Conservation (phyloP, 2,888 invertebrate genomes). For the Caenorhabditis sinica region DNA sequence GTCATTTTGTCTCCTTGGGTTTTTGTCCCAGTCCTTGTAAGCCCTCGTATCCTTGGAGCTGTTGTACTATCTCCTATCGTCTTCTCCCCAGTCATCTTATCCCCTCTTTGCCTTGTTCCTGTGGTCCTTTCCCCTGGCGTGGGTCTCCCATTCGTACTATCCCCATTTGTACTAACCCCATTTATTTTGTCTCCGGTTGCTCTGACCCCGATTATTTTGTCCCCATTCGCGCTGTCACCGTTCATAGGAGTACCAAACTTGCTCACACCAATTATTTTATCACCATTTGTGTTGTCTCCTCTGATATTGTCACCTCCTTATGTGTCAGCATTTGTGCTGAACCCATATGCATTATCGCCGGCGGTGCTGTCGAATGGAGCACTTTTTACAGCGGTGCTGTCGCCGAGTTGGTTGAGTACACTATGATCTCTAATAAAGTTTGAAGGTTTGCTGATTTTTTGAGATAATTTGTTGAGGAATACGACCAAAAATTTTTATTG, state of each 20-base stretch:
- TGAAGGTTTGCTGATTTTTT: neutral
- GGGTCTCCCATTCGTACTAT: slow-evolving; percentile 70
- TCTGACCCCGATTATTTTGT: slow-evolving; percentile 67
- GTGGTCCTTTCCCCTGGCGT: slow-evolving; percentile 65
- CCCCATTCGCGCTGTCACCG: slow-evolving; percentile 69
- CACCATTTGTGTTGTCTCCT: slow-evolving; percentile 74
- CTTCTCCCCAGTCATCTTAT: slow-evolving; percentile 69
- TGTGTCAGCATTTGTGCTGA: slow-evolving; percentile 67
- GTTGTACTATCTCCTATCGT: slow-evolving; percentile 69
- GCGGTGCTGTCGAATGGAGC: slow-evolving; percentile 67
- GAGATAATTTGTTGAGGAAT: no score
- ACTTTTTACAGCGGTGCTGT: slow-evolving; percentile 67
- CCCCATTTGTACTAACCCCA: slow-evolving; percentile 71
- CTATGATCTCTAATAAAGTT: neutral
- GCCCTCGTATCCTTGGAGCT: slow-evolving; percentile 70
- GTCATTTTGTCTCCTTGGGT: slow-evolving; percentile 69
- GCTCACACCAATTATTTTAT: slow-evolving; percentile 68
- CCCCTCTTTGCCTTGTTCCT: slow-evolving; percentile 67
- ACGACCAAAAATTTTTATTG: no score
- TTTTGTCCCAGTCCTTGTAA: slow-evolving; percentile 72
- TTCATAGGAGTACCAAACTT: slow-evolving; percentile 65
- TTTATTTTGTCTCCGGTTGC: slow-evolving; percentile 69
- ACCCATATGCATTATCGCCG: slow-evolving; percentile 71
- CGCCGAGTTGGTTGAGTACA: slow-evolving; percentile 72
- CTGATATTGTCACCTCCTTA: slow-evolving; percentile 68